phyloP scores from a whole-genome alignment of 2,797 vertebrate species.

The Cyclura pinguis region DNA sequence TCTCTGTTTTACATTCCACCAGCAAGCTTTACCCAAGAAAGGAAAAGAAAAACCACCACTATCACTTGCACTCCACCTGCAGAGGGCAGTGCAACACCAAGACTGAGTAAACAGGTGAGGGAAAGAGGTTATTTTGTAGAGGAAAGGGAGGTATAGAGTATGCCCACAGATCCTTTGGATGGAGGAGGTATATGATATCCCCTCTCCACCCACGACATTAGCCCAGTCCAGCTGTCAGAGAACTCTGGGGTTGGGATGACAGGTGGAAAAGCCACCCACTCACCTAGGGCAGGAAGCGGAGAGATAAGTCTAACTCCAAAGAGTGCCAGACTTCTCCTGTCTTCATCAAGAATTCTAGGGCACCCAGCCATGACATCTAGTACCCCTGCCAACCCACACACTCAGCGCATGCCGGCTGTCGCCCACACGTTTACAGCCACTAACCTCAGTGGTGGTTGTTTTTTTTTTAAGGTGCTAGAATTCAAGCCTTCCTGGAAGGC shows the following conservation, averaged over 20 bases:
- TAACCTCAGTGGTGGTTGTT: background rate
- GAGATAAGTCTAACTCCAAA: background rate
- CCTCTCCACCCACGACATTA: background rate
- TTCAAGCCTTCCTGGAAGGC: background rate
- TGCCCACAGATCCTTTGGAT: background rate
- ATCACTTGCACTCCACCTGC: background rate
- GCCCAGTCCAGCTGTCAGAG: background rate
- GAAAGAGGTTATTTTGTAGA: too few species aligned
- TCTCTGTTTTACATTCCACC: background rate
- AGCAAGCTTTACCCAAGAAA: background rate
- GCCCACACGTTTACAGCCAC: background rate
- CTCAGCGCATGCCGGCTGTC: background rate
- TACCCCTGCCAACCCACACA: background rate
- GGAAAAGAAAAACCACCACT: background rate
- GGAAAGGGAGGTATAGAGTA: background rate
- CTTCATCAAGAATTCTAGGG: background rate
- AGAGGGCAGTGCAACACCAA: conserved; percentile 1
- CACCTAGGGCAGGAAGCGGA: too few species aligned
- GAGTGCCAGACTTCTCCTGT: background rate
- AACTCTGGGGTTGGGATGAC: background rate
- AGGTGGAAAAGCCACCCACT: background rate
- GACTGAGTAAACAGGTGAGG: background rate
- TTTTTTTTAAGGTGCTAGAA: background rate
- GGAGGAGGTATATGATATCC: too few species aligned
- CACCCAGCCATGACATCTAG: background rate